A percentile compares a stretch with the other conserved stretches of the same genome.
phyloP scores from a whole-genome alignment of 2,113 vertebrate species.

The Pollachius pollachius region DNA sequence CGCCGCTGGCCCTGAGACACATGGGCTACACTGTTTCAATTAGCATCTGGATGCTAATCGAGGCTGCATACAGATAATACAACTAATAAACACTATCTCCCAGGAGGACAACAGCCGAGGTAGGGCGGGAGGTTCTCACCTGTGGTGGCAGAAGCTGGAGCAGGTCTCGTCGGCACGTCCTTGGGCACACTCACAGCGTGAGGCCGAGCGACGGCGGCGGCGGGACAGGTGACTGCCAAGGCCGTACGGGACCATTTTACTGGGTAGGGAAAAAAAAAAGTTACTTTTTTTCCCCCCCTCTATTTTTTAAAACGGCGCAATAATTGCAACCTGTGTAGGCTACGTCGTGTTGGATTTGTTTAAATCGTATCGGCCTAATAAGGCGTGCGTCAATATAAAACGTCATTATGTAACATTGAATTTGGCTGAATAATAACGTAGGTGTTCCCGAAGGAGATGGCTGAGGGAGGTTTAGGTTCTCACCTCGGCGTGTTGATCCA shows the following conservation, averaged over 20 bases:
- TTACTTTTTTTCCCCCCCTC: background rate
- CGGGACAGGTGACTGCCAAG: conserved; percentile 82
- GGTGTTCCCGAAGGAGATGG: too few relatives aligned
- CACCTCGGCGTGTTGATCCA: conserved; percentile 95
- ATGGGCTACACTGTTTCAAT: conserved; percentile 25
- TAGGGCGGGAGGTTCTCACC: conserved; percentile 36
- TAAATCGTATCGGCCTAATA: too few relatives aligned
- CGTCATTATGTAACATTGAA: too few relatives aligned
- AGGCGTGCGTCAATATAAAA: too few relatives aligned
- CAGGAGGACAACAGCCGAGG: background rate
- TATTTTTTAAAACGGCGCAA: background rate
- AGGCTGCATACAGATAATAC: background rate
- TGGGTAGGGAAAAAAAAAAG: conserved; percentile 55
- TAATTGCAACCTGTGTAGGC: too few relatives aligned
- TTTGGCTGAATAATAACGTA: too few relatives aligned
- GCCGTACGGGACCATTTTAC: conserved; percentile 86
- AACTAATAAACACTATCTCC: background rate
- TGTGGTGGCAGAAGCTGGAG: conserved; percentile 78
- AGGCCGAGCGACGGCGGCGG: conserved; percentile 76
- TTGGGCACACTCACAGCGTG: conserved; percentile 78
- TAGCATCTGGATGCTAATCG: conserved; percentile 29
- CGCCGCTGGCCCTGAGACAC: conserved; percentile 20
- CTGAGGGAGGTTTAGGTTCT: conserved; percentile 26
- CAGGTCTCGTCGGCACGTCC: conserved; percentile 73
- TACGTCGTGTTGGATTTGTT: too few relatives aligned